These are phyloP conservation scores for Barypeithes pellucidus DNA, from an alignment of 2,888 invertebrate genomes.

Conservation along the genomic window DNA sequence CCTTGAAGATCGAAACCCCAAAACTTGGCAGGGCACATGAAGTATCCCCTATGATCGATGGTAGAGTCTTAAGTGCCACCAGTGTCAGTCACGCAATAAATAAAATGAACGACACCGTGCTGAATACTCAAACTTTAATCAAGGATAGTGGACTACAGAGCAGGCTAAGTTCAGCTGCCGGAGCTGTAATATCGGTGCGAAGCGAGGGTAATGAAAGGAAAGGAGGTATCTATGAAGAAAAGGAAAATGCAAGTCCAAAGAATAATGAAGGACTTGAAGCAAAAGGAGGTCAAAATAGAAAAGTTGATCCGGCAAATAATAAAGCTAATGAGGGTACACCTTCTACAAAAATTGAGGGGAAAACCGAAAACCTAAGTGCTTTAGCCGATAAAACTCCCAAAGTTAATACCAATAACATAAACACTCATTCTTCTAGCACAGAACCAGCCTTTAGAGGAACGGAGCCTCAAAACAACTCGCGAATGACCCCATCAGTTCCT, in stretches of 20 bases:
- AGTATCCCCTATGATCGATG: conserved; percentile 65
- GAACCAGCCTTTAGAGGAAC: not conserved
- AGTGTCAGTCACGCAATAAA: conserved; percentile 69
- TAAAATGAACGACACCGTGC: conserved; percentile 69
- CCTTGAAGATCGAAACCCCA: conserved; percentile 67
- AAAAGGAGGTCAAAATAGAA: conserved; percentile 2
- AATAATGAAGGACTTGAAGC: not conserved
- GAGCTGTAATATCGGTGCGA: conserved; percentile 54
- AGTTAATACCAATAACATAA: conserved; percentile 11
- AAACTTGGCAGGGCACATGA: conserved; percentile 57
- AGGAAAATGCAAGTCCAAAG: not conserved
- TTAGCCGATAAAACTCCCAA: conserved; percentile 37
- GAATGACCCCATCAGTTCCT: not conserved
- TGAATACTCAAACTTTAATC: conserved; percentile 68
- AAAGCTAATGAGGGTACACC: not conserved
- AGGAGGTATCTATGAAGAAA: conserved; percentile 13
- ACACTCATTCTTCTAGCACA: conserved; percentile 1
- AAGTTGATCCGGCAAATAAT: not conserved
- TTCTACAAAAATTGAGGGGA: conserved; percentile 54
- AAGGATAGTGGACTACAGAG: conserved; percentile 64
- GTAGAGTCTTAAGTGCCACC: conserved; percentile 67
- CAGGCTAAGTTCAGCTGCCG: conserved; percentile 55
- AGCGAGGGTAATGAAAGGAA: conserved; percentile 18
- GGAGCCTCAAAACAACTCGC: not conserved
- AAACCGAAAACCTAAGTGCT: conserved; percentile 55